Evolutionary conservation across 1,140 invertebrate species (phyloP), one percentile per base, ranked within the genome.

Genomic region (Panagrolaimus sp.): DNA sequence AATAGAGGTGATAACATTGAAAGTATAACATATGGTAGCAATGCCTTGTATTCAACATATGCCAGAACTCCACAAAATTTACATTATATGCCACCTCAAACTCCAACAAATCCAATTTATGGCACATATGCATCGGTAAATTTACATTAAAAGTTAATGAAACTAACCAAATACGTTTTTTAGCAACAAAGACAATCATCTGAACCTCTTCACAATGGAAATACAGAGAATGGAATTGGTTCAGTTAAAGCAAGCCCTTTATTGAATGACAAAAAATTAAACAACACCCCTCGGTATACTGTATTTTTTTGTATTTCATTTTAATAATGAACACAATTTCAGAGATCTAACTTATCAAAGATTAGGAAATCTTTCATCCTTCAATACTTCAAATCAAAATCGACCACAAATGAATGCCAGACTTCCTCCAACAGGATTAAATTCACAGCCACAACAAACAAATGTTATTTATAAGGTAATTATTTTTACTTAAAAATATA

Each of bases 391-490:
- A 10, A 58, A 58, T 58, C 52, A 58, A 28, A 38, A 38, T 38
- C 52, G 52, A 0, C 52, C 52, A n/a, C 21, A 21, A 7, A n/a
- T 58, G 10, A 58, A 58, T 17, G 52, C 52, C 28, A 1, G 52
- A 17, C n/a, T 58, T 10, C 52, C 52, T 12, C 52, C 52, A n/a
- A 58, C 15, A 12, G 52, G 52, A 24, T 38, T 38, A 38, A 38
- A 2, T 4, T 48, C 52, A 58, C 52, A 58, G 15, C 52, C 15
- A 2, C 52, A 21, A 21, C 52, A 58, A 28, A 26, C 21, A 12
- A 58, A 58, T 58, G 28, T 26, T 21, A 21, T 58, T 58, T 58
- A 26, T 28, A 58, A 58, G 52, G 52, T 58, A 58, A 21, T 58
- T 10, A 26, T 21, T 21, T n/a, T 24, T 9, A 15, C 2, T 3